Percentiles rank a stretch among this genome's conserved stretches.
phyloP scores from a whole-genome alignment of 35 echinoderm and acorn worm genomes.

The Apostichopus japonicus region DNA sequence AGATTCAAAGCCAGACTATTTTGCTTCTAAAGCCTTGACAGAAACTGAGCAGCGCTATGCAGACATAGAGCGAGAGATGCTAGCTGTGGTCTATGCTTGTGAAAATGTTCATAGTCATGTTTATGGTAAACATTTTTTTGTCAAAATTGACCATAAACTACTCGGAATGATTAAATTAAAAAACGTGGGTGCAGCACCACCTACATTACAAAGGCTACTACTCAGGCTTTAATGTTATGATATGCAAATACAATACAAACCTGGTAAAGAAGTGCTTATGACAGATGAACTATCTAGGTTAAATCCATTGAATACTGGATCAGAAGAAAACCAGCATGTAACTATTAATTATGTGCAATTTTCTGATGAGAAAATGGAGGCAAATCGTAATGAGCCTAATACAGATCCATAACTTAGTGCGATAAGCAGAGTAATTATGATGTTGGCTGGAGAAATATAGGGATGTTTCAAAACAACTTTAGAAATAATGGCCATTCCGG shows the following conservation, averaged over 20 bases:
- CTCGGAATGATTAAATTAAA: constrained; percentile 64
- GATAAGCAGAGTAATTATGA: constrained; percentile 23
- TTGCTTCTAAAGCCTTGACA: not conserved
- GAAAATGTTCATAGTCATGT: constrained; percentile 62
- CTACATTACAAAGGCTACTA: constrained; percentile 50
- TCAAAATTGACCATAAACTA: constrained; percentile 68
- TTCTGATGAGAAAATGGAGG: not conserved
- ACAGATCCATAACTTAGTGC: constrained; percentile 37
- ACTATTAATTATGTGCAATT: constrained; percentile 18
- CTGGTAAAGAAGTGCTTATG: constrained; percentile 43
- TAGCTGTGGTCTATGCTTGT: constrained; percentile 25
- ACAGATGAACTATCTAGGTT: constrained; percentile 25
- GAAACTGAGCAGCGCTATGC: not conserved
- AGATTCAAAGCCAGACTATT: not conserved
- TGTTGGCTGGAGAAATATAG: constrained; percentile 14
- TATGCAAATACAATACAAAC: constrained; percentile 52
- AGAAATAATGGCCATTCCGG: constrained; percentile 1
- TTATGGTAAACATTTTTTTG: constrained; percentile 46
- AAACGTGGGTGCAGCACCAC: constrained; percentile 32
- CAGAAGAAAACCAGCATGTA: not conserved
- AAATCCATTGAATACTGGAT: not conserved
- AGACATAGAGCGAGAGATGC: constrained; percentile 3
- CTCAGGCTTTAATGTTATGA: constrained; percentile 58
- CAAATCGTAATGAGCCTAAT: not conserved
- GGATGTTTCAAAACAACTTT: constrained; percentile 3